Conservation (phyloP, 2,797 vertebrate species). For the Megaceryle alcyon region DNA sequence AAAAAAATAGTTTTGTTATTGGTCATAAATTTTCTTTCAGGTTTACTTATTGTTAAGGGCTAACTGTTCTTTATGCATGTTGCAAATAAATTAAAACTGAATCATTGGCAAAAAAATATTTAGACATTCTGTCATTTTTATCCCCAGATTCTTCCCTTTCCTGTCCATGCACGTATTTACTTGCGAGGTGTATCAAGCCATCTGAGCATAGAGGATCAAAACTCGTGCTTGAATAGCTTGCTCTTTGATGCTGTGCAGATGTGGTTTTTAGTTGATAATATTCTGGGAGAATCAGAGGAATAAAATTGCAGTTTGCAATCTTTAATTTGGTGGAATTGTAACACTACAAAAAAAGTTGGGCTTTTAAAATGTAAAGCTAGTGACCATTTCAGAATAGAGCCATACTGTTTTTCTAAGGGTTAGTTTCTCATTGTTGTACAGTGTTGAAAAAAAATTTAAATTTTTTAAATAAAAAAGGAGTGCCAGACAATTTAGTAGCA, state of each 20-base stretch:
- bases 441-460: conserved; percentile 2
- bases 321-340: neutral
- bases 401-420: conserved; percentile 69
- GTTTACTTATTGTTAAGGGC: neutral
- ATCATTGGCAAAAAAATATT: accelerated
- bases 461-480: conserved; percentile 25
- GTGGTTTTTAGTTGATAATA: neutral
- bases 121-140: neutral
- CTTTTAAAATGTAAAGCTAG: neutral
- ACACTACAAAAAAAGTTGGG: neutral
- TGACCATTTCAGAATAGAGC: neutral
- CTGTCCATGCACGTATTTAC: accelerated
- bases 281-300: neutral
- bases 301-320: neutral
- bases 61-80: neutral
- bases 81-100: neutral
- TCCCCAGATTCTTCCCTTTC: neutral
- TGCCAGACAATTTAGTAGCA: conserved; percentile 79
- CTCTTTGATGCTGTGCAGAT: neutral
- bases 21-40: neutral
- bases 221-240: neutral
- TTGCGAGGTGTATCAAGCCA: neutral
- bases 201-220: neutral
- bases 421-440: conserved; percentile 70
- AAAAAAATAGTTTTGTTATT: neutral